These are phyloP conservation scores for Falcaria lacertinaria DNA, from an alignment of 2,888 invertebrate species.

Conservation along the genomic window DNA sequence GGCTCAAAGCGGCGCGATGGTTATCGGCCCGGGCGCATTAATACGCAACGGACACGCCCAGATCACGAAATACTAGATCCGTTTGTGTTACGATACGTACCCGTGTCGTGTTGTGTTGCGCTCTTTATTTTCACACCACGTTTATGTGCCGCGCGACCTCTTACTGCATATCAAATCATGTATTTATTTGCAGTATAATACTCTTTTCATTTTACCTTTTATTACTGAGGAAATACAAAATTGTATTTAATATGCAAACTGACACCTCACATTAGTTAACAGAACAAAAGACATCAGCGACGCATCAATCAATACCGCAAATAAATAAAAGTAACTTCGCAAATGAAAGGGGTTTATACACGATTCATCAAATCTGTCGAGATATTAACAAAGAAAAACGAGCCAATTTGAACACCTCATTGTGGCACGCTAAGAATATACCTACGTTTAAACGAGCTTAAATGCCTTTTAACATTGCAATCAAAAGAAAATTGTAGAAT, in stretches of 20 bases:
- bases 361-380: background rate
- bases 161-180: too few relatives aligned
- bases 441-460: too few relatives aligned
- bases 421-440: too few relatives aligned
- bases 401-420: background rate
- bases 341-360: background rate
- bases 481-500: too few relatives aligned
- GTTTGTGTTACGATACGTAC: conserved; percentile 54
- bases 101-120: conserved; percentile 33
- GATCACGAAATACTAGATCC: conserved; percentile 72
- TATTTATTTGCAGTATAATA: too few relatives aligned
- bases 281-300: background rate
- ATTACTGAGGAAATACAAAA: too few relatives aligned
- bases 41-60: conserved; percentile 72
- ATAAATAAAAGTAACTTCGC: background rate
- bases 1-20: conserved; percentile 62
- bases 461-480: too few relatives aligned
- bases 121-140: conserved; percentile 5
- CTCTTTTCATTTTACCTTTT: too few relatives aligned
- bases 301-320: background rate
- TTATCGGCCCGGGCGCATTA: conserved; percentile 64
- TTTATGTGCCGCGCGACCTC: too few relatives aligned
- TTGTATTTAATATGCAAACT: background rate
- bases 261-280: background rate
- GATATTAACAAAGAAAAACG: background rate